These are phyloP conservation scores for Meleagris gallopavo DNA, from an alignment of 2,113 vertebrate genomes.

Conservation along the genomic window DNA sequence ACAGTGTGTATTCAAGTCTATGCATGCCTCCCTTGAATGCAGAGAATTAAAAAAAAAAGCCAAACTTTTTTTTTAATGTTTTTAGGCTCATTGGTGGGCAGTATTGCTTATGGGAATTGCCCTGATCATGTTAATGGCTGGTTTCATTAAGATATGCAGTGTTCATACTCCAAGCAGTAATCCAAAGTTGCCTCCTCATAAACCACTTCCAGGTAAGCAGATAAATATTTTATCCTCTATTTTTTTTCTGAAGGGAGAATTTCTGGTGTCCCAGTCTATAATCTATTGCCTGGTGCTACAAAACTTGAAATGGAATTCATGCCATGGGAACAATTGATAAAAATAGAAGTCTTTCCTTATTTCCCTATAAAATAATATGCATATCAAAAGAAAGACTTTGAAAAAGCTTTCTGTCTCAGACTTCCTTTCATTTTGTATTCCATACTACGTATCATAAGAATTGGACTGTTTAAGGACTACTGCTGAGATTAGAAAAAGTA, in stretches of 20 bases:
- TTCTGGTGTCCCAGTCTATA: not conserved
- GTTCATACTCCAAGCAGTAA: slow-evolving; percentile 98
- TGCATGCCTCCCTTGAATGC: not conserved
- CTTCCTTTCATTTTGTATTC: not conserved
- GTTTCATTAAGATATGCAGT: slow-evolving; percentile 98
- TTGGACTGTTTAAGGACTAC: not conserved
- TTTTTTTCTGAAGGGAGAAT: not conserved
- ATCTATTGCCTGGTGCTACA: not conserved
- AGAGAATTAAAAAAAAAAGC: not conserved
- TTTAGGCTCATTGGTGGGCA: slow-evolving; percentile 97
- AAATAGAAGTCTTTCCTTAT: not conserved
- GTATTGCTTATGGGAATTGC: slow-evolving; percentile 97
- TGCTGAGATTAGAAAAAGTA: not conserved
- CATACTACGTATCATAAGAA: not conserved
- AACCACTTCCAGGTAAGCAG: slow-evolving; percentile 92
- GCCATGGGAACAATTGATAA: not conserved
- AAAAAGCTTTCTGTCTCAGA: not conserved
- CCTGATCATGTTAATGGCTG: slow-evolving; percentile 98
- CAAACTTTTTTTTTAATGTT: not conserved
- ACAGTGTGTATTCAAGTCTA: not conserved
- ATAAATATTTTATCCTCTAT: not conserved
- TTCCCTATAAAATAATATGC: not conserved
- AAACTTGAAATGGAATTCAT: not conserved
- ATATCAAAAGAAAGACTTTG: not conserved
- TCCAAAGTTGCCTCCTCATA: slow-evolving; percentile 94